Conservation (phyloP, 2,888 invertebrate species). For the Pantelozetes paolii region DNA sequence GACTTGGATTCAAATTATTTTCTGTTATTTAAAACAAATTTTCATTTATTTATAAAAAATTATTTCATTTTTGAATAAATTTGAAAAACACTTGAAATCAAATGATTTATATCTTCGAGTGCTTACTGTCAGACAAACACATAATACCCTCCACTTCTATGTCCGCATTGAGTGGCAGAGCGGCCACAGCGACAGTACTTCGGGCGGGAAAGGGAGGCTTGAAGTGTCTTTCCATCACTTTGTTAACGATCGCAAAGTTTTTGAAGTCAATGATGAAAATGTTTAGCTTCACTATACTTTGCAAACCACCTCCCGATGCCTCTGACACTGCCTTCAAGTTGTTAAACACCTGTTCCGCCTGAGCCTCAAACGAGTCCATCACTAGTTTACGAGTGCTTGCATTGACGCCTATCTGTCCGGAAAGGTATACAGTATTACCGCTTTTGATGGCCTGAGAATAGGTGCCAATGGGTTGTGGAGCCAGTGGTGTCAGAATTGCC, state of each 20-base stretch:
- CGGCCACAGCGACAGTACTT: constrained; percentile 27
- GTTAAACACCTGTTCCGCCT: constrained; percentile 32
- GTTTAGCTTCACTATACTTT: constrained; percentile 32
- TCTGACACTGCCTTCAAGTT: constrained; percentile 39
- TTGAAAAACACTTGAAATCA: no score
- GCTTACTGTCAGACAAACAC: neutral
- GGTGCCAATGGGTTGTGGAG: constrained; percentile 35
- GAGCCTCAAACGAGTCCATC: neutral
- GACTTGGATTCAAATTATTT: no score
- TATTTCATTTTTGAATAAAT: no score
- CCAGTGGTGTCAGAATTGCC: neutral
- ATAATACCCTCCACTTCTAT: constrained; percentile 35
- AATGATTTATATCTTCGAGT: no score
- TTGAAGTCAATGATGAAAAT: constrained; percentile 36
- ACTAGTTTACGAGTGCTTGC: constrained; percentile 1
- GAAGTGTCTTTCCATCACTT: constrained; percentile 34
- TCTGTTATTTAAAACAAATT: no score
- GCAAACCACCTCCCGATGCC: constrained; percentile 26
- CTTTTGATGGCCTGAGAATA: constrained; percentile 37
- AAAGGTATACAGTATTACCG: constrained; percentile 32
- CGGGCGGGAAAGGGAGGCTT: constrained; percentile 35
- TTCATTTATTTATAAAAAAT: no score
- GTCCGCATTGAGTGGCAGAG: neutral
- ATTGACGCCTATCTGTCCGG: constrained; percentile 35
- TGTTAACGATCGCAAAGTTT: constrained; percentile 29